Percentiles rank a stretch among this genome's conserved stretches.
Evolutionary conservation across 2,113 vertebrate genomes (phyloP).

Genomic region (Lamprologus ornatipinnis): DNA sequence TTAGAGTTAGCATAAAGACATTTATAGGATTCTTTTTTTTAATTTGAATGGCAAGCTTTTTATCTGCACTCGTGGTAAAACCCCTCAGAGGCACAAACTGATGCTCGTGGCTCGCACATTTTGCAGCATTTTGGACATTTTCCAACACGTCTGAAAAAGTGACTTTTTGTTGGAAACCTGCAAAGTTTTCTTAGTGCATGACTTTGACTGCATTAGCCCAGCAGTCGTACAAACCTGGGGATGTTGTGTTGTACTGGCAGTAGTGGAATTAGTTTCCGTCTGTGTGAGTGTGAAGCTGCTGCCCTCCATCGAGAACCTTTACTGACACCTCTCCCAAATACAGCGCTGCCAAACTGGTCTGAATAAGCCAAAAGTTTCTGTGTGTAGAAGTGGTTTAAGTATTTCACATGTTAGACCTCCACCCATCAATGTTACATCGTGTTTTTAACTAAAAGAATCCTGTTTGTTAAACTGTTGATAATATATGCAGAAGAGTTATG

Average conservation of each 20-base stretch:
- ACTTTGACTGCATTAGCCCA: background rate
- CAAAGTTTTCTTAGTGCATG: slow-evolving; percentile 25
- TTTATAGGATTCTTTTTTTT: background rate
- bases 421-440: slow-evolving; percentile 63
- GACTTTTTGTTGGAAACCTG: background rate
- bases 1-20: background rate
- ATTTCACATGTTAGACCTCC: slow-evolving; percentile 60
- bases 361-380: slow-evolving; percentile 57
- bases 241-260: slow-evolving; percentile 12
- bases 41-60: background rate
- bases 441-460: slow-evolving; percentile 53
- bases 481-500: slow-evolving; percentile 56
- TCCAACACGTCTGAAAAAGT: background rate
- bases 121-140: background rate
- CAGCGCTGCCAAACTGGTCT: slow-evolving; percentile 65
- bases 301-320: slow-evolving; percentile 31
- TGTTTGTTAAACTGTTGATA: slow-evolving; percentile 63
- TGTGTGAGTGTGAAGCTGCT: slow-evolving; percentile 30
- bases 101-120: background rate
- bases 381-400: slow-evolving; percentile 61
- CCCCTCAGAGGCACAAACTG: slow-evolving; percentile 11
- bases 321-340: slow-evolving; percentile 26
- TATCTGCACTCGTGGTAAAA: background rate
- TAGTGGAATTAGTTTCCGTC: background rate
- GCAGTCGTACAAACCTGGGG: background rate